Conservation (phyloP, 2,113 vertebrate genomes). For the Clinocottus analis region DNA sequence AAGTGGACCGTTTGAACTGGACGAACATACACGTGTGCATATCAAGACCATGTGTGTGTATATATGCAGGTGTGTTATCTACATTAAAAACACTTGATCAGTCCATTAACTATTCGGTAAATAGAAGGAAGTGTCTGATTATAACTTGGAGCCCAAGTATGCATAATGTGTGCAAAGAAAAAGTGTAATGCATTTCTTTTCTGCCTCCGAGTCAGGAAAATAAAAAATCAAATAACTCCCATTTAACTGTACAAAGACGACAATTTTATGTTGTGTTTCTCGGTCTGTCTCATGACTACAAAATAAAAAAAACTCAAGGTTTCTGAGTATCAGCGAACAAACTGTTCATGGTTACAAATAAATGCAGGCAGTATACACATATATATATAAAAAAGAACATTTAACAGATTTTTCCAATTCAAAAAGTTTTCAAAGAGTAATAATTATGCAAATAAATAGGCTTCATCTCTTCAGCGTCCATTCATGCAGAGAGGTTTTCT, state of each 20-base stretch:
- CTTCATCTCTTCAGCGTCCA: conserved; percentile 41
- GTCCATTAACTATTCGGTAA: conserved; percentile 68
- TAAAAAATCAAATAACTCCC: conserved; percentile 48
- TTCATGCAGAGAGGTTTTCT: conserved; percentile 50
- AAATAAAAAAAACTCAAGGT: neutral
- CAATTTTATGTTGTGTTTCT: conserved; percentile 19
- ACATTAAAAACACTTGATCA: conserved; percentile 42
- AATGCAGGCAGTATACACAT: conserved; percentile 59
- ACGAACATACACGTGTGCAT: conserved; percentile 60
- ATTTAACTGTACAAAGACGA: conserved; percentile 47
- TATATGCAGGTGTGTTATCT: conserved; percentile 39
- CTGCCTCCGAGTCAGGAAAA: conserved; percentile 35
- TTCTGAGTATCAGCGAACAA: conserved; percentile 20
- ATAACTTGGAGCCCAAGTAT: conserved; percentile 63
- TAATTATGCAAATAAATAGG: conserved; percentile 69
- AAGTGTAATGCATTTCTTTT: conserved; percentile 47
- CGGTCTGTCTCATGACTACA: conserved; percentile 25
- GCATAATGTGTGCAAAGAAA: conserved; percentile 64
- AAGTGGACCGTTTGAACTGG: conserved; percentile 48
- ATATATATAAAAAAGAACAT: conserved; percentile 10
- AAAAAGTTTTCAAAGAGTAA: conserved; percentile 30
- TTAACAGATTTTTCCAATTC: conserved; percentile 36
- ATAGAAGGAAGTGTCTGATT: conserved; percentile 74
- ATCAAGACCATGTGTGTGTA: conserved; percentile 35
- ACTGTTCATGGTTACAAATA: conserved; percentile 56